Percentiles rank a stretch among this genome's conserved stretches.
Evolutionary conservation across 2,888 invertebrate genomes (phyloP).

Genomic region (Mycalesis mineus): DNA sequence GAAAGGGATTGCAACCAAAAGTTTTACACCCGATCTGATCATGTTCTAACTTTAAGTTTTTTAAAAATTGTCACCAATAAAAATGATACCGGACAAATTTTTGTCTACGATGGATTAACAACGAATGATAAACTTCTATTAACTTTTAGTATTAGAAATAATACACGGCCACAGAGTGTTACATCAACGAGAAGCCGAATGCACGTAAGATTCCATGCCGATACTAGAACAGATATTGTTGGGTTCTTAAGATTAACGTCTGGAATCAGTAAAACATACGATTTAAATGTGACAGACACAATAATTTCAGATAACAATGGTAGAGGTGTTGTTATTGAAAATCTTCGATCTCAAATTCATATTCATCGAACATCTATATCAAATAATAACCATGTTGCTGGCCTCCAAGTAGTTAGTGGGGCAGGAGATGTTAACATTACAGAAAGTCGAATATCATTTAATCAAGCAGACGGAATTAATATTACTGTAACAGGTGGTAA

Average conservation of each 20-base stretch:
- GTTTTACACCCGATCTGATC: conserved; percentile 86
- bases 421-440: conserved; percentile 97
- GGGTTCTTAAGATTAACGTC: conserved; percentile 89
- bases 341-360: conserved; percentile 92
- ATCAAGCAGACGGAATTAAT: conserved; percentile 96
- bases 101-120: conserved; percentile 88
- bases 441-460: conserved; percentile 91
- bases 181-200: conserved; percentile 89
- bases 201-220: conserved; percentile 87
- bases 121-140: conserved; percentile 83
- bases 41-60: conserved; percentile 91
- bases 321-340: conserved; percentile 95
- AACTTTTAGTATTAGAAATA: conserved; percentile 86
- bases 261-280: conserved; percentile 87
- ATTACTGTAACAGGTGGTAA: conserved; percentile 97
- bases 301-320: conserved; percentile 93
- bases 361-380: conserved; percentile 89
- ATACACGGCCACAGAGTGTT: conserved; percentile 92
- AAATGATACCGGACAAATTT: conserved; percentile 85
- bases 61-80: conserved; percentile 87
- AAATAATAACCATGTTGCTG: conserved; percentile 93
- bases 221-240: conserved; percentile 83
- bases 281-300: conserved; percentile 91
- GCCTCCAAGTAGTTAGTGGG: conserved; percentile 92
- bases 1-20: conserved; percentile 87